Percentiles rank a stretch among this genome's conserved stretches.
Conservation (phyloP, 35 echinoderm and acorn worm species). For the Heliocidaris erythrogramma region DNA sequence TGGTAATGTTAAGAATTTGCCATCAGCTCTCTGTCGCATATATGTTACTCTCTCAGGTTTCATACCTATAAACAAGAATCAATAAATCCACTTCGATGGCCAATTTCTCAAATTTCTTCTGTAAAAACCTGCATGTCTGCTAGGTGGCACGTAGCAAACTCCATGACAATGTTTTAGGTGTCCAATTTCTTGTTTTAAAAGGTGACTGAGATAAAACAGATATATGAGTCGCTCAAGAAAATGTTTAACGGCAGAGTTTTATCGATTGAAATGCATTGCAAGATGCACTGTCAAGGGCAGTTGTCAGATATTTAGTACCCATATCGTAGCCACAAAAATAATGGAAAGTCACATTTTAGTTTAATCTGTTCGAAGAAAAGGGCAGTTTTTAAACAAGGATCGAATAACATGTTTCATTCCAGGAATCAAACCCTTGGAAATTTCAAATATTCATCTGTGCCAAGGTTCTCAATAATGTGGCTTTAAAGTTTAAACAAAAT, state of each 20-base stretch:
- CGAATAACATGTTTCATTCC: too few species aligned
- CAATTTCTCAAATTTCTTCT: background rate
- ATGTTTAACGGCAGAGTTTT: background rate
- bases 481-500: too few species aligned
- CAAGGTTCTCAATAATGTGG: too few species aligned
- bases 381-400: too few species aligned
- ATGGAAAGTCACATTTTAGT: too few species aligned
- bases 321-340: background rate
- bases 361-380: too few species aligned
- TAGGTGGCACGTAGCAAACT: background rate
- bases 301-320: background rate
- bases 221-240: background rate
- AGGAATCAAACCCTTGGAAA: too few species aligned
- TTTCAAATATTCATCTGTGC: too few species aligned
- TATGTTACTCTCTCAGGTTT: background rate
- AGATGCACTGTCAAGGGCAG: background rate
- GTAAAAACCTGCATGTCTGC: background rate
- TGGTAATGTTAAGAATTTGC: background rate
- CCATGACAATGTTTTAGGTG: slow-evolving; percentile 8
- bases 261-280: background rate
- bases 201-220: background rate
- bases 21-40: background rate
- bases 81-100: background rate
- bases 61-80: background rate
- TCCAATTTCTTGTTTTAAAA: background rate